phyloP scores from a whole-genome alignment of 2,888 invertebrate genomes.

The Eupithecia pulchellata region DNA sequence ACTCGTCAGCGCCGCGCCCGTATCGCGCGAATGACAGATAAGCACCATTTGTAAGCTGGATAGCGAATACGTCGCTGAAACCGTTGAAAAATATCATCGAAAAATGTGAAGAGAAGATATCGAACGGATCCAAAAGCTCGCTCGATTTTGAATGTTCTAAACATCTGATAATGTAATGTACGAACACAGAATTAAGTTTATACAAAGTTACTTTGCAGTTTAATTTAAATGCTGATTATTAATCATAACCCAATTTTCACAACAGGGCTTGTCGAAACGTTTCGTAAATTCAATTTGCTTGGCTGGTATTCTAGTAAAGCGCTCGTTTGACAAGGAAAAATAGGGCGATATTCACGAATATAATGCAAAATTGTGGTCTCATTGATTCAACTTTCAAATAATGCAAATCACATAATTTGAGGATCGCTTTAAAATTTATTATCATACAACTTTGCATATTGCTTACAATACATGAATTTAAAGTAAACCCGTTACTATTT shows the following conservation, averaged over 20 bases:
- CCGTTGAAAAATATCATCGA: slow-evolving; percentile 48
- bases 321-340: not conserved
- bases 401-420: not conserved
- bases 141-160: not conserved
- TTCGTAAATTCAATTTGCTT: not conserved
- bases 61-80: slow-evolving; percentile 54
- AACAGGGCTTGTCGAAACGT: not conserved
- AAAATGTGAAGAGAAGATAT: slow-evolving; percentile 19
- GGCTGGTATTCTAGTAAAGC: not conserved
- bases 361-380: not conserved
- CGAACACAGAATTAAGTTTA: not conserved
- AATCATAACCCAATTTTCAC: not conserved
- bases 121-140: slow-evolving; percentile 5
- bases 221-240: not conserved
- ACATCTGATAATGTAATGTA: too few species aligned
- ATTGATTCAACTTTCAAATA: not conserved
- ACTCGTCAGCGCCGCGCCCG: slow-evolving; percentile 60
- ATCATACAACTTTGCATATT: not conserved
- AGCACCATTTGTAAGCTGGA: slow-evolving; percentile 68
- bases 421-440: not conserved
- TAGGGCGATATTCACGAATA: not conserved
- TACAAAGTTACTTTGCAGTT: not conserved
- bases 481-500: too few species aligned
- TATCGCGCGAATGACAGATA: slow-evolving; percentile 70
- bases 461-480: not conserved